Conservation (phyloP, 2,888 invertebrate species). For the Thecocarcelia acutangulata region DNA sequence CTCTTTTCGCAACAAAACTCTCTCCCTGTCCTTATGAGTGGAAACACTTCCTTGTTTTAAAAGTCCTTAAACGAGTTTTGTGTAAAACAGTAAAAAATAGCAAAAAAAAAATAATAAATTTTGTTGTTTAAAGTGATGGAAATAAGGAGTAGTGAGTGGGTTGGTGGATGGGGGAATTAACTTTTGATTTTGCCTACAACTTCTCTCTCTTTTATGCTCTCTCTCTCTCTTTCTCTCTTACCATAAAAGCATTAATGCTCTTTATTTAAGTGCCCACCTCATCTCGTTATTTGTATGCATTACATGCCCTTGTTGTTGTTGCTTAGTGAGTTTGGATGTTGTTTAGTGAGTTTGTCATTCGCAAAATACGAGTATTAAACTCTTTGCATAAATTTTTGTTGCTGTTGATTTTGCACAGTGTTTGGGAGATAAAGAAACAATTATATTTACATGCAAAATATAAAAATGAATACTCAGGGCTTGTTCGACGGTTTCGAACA, state of each 20-base stretch:
- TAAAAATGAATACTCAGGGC: too few species aligned
- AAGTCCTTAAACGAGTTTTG: conserved; percentile 39
- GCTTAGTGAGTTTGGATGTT: conserved; percentile 12
- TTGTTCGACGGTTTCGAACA: too few species aligned
- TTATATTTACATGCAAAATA: too few species aligned
- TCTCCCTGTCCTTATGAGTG: conserved; percentile 2
- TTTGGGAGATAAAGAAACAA: too few species aligned
- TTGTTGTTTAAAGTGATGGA: neutral
- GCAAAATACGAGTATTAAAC: conserved; percentile 17
- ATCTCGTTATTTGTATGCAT: conserved; percentile 12
- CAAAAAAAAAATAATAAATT: neutral
- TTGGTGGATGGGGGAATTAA: neutral
- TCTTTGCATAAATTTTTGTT: conserved; percentile 52
- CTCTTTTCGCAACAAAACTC: conserved; percentile 18
- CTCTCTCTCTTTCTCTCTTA: conserved; percentile 17
- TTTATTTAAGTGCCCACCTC: conserved; percentile 45
- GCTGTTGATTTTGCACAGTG: too few species aligned
- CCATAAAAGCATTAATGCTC: conserved; percentile 43
- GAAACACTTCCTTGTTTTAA: conserved; percentile 49
- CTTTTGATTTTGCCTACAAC: conserved; percentile 3
- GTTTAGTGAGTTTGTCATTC: conserved; percentile 15
- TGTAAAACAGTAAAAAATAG: neutral
- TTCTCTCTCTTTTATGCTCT: neutral
- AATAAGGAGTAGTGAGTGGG: neutral
- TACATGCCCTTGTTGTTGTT: conserved; percentile 1